A percentile compares a stretch with the other conserved stretches of the same genome.
phyloP scores from a whole-genome alignment of 2,888 invertebrate genomes.

The Amiota mariae region DNA sequence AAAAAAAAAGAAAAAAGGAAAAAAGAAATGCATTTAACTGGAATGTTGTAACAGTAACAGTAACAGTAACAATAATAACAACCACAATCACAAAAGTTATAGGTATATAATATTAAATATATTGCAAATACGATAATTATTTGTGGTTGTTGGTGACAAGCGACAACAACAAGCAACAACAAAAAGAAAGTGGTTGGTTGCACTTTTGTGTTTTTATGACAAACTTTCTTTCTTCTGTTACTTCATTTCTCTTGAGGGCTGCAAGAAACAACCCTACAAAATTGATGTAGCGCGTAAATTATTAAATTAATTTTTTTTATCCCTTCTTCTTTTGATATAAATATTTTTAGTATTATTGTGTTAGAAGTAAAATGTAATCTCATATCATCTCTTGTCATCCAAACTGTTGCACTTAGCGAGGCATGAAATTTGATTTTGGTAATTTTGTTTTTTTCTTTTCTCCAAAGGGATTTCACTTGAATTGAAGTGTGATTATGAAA shows the following conservation, averaged over 20 bases:
- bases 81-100: not conserved
- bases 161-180: slow-evolving; percentile 15
- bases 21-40: slow-evolving; percentile 25
- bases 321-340: not conserved
- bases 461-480: too few relatives aligned
- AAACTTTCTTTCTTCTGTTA: slow-evolving; percentile 37
- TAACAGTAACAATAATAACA: slow-evolving; percentile 9
- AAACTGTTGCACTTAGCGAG: slow-evolving; percentile 40
- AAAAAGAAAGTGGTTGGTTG: slow-evolving; percentile 31
- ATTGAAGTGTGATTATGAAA: not conserved
- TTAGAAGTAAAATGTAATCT: too few relatives aligned
- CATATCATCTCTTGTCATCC: not conserved
- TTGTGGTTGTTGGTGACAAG: slow-evolving; percentile 22
- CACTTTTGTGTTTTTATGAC: not conserved
- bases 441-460: not conserved
- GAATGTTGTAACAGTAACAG: slow-evolving; percentile 8
- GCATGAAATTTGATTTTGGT: slow-evolving; percentile 40
- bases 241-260: slow-evolving; percentile 11
- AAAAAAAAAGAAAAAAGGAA: not conserved
- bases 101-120: slow-evolving; percentile 25
- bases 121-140: slow-evolving; percentile 43
- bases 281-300: slow-evolving; percentile 15
- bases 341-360: too few relatives aligned
- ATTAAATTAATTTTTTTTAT: not conserved
- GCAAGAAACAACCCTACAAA: slow-evolving; percentile 2